These are phyloP conservation scores for Perccottus glenii DNA, from an alignment of 2,113 vertebrate genomes.

Conservation along the genomic window DNA sequence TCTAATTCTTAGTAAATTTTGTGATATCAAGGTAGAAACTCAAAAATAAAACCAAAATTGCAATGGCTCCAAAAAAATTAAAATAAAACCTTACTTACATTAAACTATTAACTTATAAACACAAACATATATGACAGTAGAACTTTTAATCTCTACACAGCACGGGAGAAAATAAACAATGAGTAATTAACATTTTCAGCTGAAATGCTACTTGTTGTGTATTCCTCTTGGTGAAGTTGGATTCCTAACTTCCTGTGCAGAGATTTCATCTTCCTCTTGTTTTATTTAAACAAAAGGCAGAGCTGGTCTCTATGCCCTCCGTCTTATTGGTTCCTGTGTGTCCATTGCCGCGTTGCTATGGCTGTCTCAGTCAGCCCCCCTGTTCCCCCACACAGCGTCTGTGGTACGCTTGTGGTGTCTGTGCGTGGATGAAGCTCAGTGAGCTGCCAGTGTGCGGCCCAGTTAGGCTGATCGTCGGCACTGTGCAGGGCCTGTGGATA, in stretches of 20 bases:
- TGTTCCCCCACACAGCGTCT: constrained; percentile 10
- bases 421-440: constrained; percentile 56
- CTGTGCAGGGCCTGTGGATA: constrained; percentile 78
- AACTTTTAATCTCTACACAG: background rate
- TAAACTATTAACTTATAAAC: too few relatives aligned
- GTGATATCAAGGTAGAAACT: background rate
- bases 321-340: constrained; percentile 59
- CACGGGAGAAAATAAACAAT: constrained; percentile 1
- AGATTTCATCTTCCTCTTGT: constrained; percentile 49
- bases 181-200: constrained; percentile 14
- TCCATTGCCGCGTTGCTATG: constrained; percentile 65
- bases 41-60: too few relatives aligned
- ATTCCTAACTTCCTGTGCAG: constrained; percentile 14
- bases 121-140: too few relatives aligned
- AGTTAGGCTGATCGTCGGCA: constrained; percentile 74
- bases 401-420: constrained; percentile 64
- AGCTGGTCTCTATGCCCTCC: constrained; percentile 46
- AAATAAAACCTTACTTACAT: too few relatives aligned
- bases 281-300: constrained; percentile 51
- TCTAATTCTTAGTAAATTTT: background rate
- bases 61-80: too few relatives aligned
- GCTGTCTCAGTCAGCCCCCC: constrained; percentile 49
- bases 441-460: constrained; percentile 68
- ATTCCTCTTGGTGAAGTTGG: constrained; percentile 20
- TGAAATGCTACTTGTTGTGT: background rate